Evolutionary conservation across 1,140 invertebrate genomes (phyloP), one percentile per base, ranked within the genome.

Genomic region (Ganaspis sp.): DNA sequence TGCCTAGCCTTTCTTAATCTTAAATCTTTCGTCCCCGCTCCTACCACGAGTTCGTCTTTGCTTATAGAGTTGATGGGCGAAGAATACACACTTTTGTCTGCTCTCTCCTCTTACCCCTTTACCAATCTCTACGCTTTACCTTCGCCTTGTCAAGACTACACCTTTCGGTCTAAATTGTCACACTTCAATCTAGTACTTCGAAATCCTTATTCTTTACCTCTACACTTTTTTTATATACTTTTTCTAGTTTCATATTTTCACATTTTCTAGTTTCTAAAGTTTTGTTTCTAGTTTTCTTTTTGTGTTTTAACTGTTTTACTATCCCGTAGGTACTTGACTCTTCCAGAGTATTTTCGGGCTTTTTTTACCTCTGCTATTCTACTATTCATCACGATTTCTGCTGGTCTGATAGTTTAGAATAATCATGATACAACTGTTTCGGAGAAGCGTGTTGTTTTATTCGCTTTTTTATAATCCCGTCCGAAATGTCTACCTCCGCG

Each of bases 401-500:
- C 45, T 64, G 26, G 2, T 64, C 58, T 64, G 53, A n/a, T 49
- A 26, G 54, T 64, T 34, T 12, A n/a, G 26, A 64, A 64, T 26
- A 11, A 64, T 29, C 23, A 12, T 64, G 58, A 34, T 29, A 29
- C 58, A 64, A 64, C 58, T 26, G 11, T 29, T 64, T n/a, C 58
- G 11, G 8, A 26, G 58, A 9, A 64, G 23, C 58, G 58, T 64
- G 23, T 26, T 26, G 29, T 64, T 64, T 64, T 64, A 64, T n/a
- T 64, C 23, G 29, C 58, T 64, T 64, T 64, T 26, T 64, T 26
- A 4, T 64, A 5, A 26, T 64, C 12, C 12, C 29, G 58, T 29
- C 15, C 58, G 58, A 29, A 64, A 64, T 64, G 23, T 64, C 9
- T n/a, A 64, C 26, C 29, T 34, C 26, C 58, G 58, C 58, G 26